A percentile compares a stretch with the other conserved stretches of the same genome.
Conservation (phyloP, 2,113 vertebrate species). For the Alethe diademata region DNA sequence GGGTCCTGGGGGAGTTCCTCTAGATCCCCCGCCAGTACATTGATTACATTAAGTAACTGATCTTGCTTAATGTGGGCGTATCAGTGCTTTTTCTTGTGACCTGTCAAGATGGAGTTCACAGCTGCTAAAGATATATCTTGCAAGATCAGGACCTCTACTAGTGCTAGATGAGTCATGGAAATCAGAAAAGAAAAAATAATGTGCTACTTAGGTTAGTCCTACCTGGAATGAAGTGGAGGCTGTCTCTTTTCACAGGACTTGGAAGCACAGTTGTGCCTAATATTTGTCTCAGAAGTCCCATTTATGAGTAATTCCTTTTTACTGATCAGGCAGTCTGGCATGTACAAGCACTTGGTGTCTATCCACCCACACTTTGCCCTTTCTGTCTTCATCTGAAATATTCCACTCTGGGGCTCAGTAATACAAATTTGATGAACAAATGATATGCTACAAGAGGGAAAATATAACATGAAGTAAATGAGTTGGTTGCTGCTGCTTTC, state of each 20-base stretch:
- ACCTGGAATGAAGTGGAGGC: neutral
- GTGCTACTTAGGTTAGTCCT: neutral
- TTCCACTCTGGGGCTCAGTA: constrained; percentile 1
- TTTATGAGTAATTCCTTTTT: neutral
- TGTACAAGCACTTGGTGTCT: neutral
- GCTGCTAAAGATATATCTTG: neutral
- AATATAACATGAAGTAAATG: neutral
- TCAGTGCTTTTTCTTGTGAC: neutral
- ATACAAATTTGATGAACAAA: constrained; percentile 23
- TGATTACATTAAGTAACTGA: neutral
- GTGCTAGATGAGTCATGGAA: neutral
- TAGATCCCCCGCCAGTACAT: neutral
- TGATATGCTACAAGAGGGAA: neutral
- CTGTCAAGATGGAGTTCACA: neutral
- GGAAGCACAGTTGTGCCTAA: neutral
- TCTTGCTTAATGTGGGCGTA: neutral
- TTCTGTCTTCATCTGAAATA: constrained; percentile 4
- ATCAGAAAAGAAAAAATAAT: neutral
- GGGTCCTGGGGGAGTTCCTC: neutral
- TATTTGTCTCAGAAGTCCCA: neutral
- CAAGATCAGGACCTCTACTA: neutral
- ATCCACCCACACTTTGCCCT: constrained; percentile 8
- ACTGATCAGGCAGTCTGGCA: neutral
- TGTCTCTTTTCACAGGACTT: neutral
- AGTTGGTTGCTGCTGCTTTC: neutral